phyloP scores from a whole-genome alignment of 2,888 invertebrate species.

The Scaptomyza polygonia region DNA sequence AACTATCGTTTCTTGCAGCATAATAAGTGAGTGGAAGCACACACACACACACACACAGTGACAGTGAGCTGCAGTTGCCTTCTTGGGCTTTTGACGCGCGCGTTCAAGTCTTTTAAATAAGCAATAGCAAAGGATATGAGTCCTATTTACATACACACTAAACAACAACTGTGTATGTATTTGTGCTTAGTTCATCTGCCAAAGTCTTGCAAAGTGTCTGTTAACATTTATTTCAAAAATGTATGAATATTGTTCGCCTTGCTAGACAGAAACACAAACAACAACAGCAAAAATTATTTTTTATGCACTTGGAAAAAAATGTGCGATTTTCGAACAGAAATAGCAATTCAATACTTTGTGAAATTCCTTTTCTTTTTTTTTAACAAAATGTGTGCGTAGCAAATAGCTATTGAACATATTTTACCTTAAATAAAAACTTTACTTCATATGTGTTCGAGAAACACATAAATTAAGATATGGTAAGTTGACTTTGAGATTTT shows the following conservation, averaged over 20 bases:
- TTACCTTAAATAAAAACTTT: no score
- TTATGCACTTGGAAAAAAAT: background rate
- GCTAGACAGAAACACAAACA: background rate
- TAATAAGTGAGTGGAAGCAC: conserved; percentile 5
- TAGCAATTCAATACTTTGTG: no score
- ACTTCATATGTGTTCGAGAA: no score
- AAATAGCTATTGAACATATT: no score
- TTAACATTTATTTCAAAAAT: conserved; percentile 49
- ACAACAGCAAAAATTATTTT: background rate
- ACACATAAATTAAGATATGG: no score
- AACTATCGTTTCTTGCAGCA: conserved; percentile 15
- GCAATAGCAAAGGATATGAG: conserved; percentile 9
- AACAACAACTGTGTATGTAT: background rate
- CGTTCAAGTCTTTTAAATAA: conserved; percentile 3
- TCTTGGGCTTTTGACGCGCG: conserved; percentile 4
- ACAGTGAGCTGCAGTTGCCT: conserved; percentile 3
- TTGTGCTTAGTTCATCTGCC: conserved; percentile 34
- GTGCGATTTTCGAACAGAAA: no score
- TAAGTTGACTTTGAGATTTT: background rate
- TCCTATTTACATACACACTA: background rate
- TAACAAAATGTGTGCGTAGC: no score
- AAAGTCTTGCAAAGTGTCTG: conserved; percentile 56
- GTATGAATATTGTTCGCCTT: conserved; percentile 28
- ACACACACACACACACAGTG: conserved; percentile 1
- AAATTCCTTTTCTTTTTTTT: no score